Evolutionary conservation across 1,140 invertebrate genomes (phyloP).

Genomic region (Brachionus paranguensis): DNA sequence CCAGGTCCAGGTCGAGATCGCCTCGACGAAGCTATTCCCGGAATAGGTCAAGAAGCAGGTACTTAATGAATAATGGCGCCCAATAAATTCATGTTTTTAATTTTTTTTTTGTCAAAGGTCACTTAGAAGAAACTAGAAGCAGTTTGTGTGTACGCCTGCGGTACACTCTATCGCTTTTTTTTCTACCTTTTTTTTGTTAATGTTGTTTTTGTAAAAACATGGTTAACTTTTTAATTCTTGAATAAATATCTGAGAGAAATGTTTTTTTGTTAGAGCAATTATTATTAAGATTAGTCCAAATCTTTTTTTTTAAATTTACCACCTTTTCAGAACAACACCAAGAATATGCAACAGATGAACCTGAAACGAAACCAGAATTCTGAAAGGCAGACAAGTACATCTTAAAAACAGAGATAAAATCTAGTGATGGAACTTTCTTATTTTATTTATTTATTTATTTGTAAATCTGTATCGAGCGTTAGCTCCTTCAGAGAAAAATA

Average conservation of each 20-base stretch:
- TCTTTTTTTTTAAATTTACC: no score
- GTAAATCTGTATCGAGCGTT: no score
- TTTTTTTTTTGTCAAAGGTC: not conserved
- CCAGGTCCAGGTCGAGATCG: constrained; percentile 2
- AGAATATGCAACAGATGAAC: no score
- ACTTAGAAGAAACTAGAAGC: not conserved
- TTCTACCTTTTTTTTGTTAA: not conserved
- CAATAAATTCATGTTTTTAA: no score
- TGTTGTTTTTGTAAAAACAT: not conserved
- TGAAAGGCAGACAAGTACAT: no score
- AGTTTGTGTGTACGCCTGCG: not conserved
- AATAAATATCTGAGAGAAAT: not conserved
- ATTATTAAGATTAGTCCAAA: not conserved
- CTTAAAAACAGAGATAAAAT: no score
- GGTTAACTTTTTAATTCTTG: not conserved
- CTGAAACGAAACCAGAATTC: no score
- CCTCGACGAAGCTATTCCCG: not conserved
- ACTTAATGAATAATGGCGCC: not conserved
- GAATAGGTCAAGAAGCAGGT: constrained; percentile 28
- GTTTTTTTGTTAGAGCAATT: not conserved
- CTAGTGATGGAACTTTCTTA: no score
- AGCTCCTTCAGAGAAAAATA: no score
- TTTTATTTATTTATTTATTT: no score
- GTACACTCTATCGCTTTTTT: not conserved
- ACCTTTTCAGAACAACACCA: no score